Evolutionary conservation across 2,113 vertebrate genomes (phyloP).

Genomic region (Gymnorhina tibicen): DNA sequence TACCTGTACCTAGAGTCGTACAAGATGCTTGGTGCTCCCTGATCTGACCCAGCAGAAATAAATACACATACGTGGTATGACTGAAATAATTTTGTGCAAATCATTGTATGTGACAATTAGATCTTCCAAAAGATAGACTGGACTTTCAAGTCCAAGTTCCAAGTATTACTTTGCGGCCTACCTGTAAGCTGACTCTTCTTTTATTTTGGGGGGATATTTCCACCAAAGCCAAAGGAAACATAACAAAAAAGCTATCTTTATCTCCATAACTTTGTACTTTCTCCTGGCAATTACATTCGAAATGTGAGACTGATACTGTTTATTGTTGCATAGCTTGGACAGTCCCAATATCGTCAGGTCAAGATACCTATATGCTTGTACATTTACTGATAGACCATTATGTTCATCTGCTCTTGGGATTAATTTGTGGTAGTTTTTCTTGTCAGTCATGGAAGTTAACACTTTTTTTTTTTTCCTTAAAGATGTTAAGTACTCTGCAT

Average conservation of each 20-base stretch:
- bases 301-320: background rate
- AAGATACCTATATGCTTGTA: background rate
- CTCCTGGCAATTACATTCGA: background rate
- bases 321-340: background rate
- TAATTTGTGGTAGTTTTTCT: background rate
- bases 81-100: background rate
- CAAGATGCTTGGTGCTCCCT: background rate
- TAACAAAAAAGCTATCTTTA: background rate
- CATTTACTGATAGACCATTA: background rate
- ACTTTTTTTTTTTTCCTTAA: background rate
- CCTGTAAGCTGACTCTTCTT: background rate
- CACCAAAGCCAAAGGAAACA: background rate
- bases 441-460: background rate
- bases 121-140: background rate
- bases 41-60: background rate
- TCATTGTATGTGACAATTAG: background rate
- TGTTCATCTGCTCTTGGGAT: background rate
- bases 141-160: background rate
- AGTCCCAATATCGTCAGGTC: background rate
- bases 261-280: background rate
- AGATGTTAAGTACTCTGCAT: background rate
- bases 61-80: background rate
- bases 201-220: background rate
- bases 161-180: background rate
- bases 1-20: background rate